Conservation (phyloP, 2,888 invertebrate species). For the Phyllotreta cruciferae region DNA sequence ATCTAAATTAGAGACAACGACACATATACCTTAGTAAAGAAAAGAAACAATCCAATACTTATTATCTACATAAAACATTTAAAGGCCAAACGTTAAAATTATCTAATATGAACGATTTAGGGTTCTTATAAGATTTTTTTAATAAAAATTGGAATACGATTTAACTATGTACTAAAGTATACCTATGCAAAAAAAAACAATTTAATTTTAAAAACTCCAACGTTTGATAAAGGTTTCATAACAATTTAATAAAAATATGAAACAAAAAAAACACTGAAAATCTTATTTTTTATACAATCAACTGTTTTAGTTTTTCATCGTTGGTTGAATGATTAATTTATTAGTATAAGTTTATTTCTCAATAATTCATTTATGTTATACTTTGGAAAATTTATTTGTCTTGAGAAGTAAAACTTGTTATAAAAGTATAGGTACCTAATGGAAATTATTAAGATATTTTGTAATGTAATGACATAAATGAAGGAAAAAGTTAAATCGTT, state of each 20-base stretch:
- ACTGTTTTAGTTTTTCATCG: too few species aligned
- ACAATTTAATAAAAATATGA: neutral
- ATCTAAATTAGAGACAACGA: slow-evolving; percentile 61
- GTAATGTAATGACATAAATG: neutral
- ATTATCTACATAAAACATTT: slow-evolving; percentile 28
- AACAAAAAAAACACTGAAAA: too few species aligned
- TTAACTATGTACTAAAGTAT: slow-evolving; percentile 2
- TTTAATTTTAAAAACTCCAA: neutral
- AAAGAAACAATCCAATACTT: slow-evolving; percentile 32
- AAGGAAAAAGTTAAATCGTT: slow-evolving; percentile 30
- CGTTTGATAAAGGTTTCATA: neutral
- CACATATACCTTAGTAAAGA: slow-evolving; percentile 53
- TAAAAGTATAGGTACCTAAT: too few species aligned
- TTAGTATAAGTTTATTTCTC: too few species aligned
- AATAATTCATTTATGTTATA: too few species aligned
- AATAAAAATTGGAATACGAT: slow-evolving; percentile 17
- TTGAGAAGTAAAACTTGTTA: too few species aligned
- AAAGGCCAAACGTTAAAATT: slow-evolving; percentile 28
- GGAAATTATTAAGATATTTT: neutral
- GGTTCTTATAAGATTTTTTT: slow-evolving; percentile 18
- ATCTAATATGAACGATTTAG: slow-evolving; percentile 10
- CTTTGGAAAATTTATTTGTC: too few species aligned
- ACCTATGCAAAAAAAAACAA: slow-evolving; percentile 1
- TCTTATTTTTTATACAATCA: too few species aligned
- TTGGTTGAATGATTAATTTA: too few species aligned